These are phyloP conservation scores for Philaenus spumarius DNA, from an alignment of 1,140 invertebrate genomes.

Conservation along the genomic window DNA sequence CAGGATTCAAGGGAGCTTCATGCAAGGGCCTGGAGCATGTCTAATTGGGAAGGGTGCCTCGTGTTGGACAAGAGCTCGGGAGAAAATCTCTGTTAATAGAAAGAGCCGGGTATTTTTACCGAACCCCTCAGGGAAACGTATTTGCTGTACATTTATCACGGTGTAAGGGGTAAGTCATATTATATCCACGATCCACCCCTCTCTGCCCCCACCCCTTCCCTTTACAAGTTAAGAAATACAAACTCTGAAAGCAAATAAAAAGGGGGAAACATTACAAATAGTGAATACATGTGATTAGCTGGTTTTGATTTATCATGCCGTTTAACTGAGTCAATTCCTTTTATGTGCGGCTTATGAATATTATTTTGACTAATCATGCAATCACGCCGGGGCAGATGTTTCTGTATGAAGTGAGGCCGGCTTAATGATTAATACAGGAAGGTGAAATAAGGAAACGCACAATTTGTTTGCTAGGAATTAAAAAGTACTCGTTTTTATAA, in stretches of 20 bases:
- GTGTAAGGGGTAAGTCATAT: neutral
- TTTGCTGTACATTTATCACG: neutral
- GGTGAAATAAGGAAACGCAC: too few relatives aligned
- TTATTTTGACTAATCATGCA: conserved; percentile 5
- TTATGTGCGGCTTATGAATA: conserved; percentile 5
- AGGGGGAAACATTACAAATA: too few relatives aligned
- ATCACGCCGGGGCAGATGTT: neutral
- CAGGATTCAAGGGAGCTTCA: too few relatives aligned
- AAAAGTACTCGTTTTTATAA: too few relatives aligned
- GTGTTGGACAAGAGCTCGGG: neutral
- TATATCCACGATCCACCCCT: neutral
- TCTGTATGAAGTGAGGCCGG: too few relatives aligned
- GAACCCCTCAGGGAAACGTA: neutral
- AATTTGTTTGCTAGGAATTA: too few relatives aligned
- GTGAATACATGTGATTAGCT: neutral
- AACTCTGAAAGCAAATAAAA: too few relatives aligned
- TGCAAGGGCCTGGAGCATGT: neutral
- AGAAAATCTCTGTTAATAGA: neutral
- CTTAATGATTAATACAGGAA: too few relatives aligned
- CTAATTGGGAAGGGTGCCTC: conserved; percentile 5
- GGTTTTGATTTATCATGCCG: conserved; percentile 11
- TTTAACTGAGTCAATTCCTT: conserved; percentile 11
- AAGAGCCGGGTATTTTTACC: neutral
- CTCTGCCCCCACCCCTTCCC: too few relatives aligned
- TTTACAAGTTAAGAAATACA: too few relatives aligned